These are phyloP conservation scores for Cantharis lateralis DNA, from an alignment of 2,888 invertebrate genomes.

Conservation along the genomic window DNA sequence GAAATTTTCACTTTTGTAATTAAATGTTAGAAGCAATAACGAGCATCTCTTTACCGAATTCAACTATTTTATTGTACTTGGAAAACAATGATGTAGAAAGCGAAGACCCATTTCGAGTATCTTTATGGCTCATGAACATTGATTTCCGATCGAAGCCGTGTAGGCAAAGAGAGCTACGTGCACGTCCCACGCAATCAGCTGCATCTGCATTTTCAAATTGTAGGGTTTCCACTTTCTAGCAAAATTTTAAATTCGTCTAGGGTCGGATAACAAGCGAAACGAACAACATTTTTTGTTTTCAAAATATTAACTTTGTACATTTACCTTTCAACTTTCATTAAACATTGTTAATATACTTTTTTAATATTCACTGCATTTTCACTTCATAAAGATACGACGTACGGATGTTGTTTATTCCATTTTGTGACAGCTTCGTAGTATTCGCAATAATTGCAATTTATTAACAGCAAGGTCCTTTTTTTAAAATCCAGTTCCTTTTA, in stretches of 20 bases:
- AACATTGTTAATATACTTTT: neutral
- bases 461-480: neutral
- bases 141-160: slow-evolving; percentile 41
- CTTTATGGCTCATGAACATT: slow-evolving; percentile 41
- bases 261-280: neutral
- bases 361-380: neutral
- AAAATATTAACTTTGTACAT: neutral
- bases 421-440: neutral
- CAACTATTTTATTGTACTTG: slow-evolving; percentile 33
- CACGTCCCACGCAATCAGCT: slow-evolving; percentile 31
- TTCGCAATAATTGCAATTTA: neutral
- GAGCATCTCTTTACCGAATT: slow-evolving; percentile 1
- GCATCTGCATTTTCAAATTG: slow-evolving; percentile 32
- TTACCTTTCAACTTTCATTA: neutral
- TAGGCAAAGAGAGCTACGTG: slow-evolving; percentile 26
- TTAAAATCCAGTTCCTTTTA: too few species aligned
- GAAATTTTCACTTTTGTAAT: neutral
- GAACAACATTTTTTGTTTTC: neutral
- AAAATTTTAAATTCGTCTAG: neutral
- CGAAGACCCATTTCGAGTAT: slow-evolving; percentile 27
- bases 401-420: neutral
- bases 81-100: slow-evolving; percentile 37
- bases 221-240: slow-evolving; percentile 9
- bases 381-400: neutral
- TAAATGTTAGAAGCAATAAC: neutral